A percentile compares a stretch with the other conserved stretches of the same genome.
Conservation (phyloP, 2,797 vertebrate genomes). For the Clarias pachynema region DNA sequence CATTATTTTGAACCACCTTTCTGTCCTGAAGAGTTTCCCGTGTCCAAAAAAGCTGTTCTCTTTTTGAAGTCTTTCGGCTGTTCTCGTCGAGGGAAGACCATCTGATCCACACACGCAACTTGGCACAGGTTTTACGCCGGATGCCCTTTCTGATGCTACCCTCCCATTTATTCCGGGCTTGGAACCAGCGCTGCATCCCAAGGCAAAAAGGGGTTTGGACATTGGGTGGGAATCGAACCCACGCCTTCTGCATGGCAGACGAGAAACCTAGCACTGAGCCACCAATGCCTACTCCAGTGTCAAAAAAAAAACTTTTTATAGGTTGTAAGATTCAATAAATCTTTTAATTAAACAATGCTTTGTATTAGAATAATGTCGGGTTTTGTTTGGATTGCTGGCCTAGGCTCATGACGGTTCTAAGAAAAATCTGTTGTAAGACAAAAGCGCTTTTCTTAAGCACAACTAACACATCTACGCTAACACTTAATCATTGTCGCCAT, state of each 20-base stretch:
- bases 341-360: neutral
- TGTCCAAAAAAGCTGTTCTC: neutral
- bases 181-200: too few relatives aligned
- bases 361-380: neutral
- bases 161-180: too few relatives aligned
- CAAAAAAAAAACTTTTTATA: neutral
- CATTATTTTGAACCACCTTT: neutral
- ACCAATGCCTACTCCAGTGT: too few relatives aligned
- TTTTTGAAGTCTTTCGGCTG: neutral
- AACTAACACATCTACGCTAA: slow-evolving; percentile 33
- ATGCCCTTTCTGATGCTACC: too few relatives aligned
- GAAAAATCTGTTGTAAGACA: slow-evolving; percentile 38
- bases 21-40: neutral
- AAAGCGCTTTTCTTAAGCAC: slow-evolving; percentile 37
- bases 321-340: neutral
- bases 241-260: too few relatives aligned
- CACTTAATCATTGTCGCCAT: slow-evolving; percentile 44
- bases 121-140: too few relatives aligned
- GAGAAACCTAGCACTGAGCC: too few relatives aligned
- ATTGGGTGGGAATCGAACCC: too few relatives aligned
- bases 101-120: too few relatives aligned
- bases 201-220: too few relatives aligned
- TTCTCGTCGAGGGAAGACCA: too few relatives aligned
- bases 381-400: slow-evolving; percentile 16
- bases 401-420: slow-evolving; percentile 34